Conservation (phyloP, 2,888 invertebrate genomes). For the Eilema caniola region DNA sequence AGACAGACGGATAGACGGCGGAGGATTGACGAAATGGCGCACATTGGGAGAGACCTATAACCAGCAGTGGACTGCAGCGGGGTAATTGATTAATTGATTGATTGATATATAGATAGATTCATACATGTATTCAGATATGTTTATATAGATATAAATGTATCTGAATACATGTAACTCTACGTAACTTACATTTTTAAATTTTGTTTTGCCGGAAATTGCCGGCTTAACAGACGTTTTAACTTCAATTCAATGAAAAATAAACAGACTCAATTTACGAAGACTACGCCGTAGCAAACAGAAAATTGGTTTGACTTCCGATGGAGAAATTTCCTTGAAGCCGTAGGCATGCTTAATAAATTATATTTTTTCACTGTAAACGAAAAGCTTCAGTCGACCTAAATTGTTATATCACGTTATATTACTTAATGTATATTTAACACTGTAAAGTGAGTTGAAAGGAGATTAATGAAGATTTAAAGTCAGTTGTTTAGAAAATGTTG, state of each 20-base stretch:
- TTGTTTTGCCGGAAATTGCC: not conserved
- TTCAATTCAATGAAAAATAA: constrained; percentile 11
- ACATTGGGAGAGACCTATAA: no score
- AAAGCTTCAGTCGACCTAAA: constrained; percentile 6
- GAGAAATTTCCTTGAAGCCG: constrained; percentile 47
- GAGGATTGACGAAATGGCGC: no score
- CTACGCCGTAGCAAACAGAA: constrained; percentile 27
- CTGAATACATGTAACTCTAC: not conserved
- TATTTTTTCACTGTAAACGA: constrained; percentile 22
- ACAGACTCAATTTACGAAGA: constrained; percentile 17
- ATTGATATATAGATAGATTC: no score
- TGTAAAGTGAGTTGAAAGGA: not conserved
- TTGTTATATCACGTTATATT: constrained; percentile 11
- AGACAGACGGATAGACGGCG: no score
- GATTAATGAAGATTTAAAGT: not conserved
- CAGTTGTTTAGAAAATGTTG: not conserved
- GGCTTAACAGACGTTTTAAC: not conserved
- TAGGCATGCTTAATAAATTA: constrained; percentile 40
- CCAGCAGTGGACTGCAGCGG: no score
- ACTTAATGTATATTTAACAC: not conserved
- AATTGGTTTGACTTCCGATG: constrained; percentile 47
- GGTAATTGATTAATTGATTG: no score
- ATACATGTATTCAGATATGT: no score
- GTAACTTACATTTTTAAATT: not conserved
- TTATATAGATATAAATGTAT: not conserved